Evolutionary conservation across 2,113 vertebrate genomes (phyloP), one percentile per base, ranked within the genome.

Genomic region (Loxodonta africana): DNA sequence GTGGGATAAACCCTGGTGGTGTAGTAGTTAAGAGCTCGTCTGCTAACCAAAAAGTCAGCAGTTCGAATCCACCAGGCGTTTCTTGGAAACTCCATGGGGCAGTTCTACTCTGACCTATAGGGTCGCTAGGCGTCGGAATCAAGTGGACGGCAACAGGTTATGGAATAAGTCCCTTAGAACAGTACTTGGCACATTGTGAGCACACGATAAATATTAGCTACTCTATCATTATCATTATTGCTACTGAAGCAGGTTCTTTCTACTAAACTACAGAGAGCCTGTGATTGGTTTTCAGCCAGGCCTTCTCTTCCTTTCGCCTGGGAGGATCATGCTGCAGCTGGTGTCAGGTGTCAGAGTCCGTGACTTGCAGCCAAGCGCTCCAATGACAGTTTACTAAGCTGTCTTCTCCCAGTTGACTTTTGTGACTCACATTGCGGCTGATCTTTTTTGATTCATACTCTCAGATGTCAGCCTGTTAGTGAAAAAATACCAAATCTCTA

Each of bases 351-450:
- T 85, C 28, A 46, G 15, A 41, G 57, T 53, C 25, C 48, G 51
- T 73, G 74, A 21, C 90, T 65, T 33, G 18, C 8, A 41, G 71
- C 53, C 63, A 20, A 8, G 48, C 41, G 33, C 21, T 76, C 88
- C 20, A 18, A 0, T 48, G 80, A 80, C 51, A 46, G 2, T 23
- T 46, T 69, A 14, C 62, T 57, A 48, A 83, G 21, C 33, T 30
- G 21, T 90, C 88, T 95, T 74, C 48, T 33, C 41, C 88, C 90
- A 92, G 41, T 7, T 63, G 25, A 73, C 81, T 77, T 83, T 53
- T 10, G 20, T 46, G 76, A 12, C 28, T 65, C 53, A 37, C 18
- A 18, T 84, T 92, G 67, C 44, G 9, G n/a, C 21, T 60, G 21
- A 41, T 89, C 46, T 53, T 71, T 93, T 63, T 60, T 73, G 83